phyloP scores from a whole-genome alignment of 2,797 vertebrate species.

The Coilia nasus region DNA sequence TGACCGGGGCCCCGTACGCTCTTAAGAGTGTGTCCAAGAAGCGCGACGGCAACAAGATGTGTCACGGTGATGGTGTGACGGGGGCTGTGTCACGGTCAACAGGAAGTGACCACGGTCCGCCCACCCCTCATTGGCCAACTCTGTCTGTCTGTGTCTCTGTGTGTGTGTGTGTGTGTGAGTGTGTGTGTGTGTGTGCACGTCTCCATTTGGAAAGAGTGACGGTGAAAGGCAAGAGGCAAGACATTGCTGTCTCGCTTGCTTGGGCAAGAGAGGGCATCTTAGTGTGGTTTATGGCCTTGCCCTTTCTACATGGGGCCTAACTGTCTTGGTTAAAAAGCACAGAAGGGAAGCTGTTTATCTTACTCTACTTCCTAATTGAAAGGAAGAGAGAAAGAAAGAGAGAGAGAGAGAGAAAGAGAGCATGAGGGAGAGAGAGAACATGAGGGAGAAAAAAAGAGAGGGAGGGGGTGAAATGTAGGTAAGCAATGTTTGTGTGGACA shows the following conservation, averaged over 20 bases:
- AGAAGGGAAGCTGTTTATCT: background rate
- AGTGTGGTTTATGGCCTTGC: background rate
- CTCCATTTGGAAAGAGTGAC: background rate
- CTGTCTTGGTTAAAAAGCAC: background rate
- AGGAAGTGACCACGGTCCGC: constrained; percentile 54
- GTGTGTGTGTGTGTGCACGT: too few species aligned
- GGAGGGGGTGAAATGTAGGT: background rate
- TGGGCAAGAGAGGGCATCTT: constrained; percentile 24
- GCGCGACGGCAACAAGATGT: constrained; percentile 34
- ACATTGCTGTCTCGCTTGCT: background rate
- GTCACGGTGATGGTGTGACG: constrained; percentile 51
- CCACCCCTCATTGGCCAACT: background rate
- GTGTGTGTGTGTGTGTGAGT: too few species aligned
- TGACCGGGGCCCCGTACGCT: constrained; percentile 52
- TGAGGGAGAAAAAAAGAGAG: background rate
- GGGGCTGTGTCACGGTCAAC: constrained; percentile 61
- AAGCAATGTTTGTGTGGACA: background rate
- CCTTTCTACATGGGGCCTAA: background rate
- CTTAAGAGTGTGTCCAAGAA: constrained; percentile 57
- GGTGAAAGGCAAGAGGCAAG: background rate
- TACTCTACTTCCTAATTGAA: background rate
- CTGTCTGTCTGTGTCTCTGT: too few species aligned
- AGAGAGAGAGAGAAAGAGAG: background rate
- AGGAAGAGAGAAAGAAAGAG: background rate
- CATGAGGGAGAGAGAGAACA: background rate